Evolutionary conservation across 2,113 vertebrate genomes (phyloP).

Genomic region (Chaetorhynchus papuensis): DNA sequence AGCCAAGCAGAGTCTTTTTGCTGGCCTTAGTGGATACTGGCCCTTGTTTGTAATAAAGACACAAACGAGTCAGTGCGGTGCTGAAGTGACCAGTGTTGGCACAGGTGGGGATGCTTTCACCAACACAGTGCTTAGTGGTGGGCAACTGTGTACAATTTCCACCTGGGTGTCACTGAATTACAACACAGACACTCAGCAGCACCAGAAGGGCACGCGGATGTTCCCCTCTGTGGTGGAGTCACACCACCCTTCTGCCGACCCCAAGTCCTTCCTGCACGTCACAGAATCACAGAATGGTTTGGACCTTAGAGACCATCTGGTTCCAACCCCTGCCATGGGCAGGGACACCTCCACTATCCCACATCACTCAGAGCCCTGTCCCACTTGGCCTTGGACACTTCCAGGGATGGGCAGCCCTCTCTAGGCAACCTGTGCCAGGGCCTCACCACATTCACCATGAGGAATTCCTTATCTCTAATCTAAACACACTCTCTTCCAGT

Average conservation of each 20-base stretch:
- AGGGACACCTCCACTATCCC: not conserved
- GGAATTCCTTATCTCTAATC: not conserved
- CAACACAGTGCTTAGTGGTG: accelerated
- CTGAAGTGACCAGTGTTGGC: not conserved
- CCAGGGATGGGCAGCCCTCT: not conserved
- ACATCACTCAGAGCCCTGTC: not conserved
- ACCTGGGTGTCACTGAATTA: accelerated
- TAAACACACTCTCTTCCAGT: not conserved
- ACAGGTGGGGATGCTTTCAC: accelerated
- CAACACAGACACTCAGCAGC: not conserved
- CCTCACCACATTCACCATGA: not conserved
- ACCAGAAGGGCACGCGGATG: accelerated
- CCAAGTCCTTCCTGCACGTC: not conserved
- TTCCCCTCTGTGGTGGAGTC: not conserved
- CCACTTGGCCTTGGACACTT: not conserved
- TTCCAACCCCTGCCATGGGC: not conserved
- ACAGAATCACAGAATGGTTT: not conserved
- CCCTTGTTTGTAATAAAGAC: not conserved
- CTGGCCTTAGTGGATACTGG: not conserved
- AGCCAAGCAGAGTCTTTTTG: accelerated
- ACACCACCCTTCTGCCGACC: not conserved
- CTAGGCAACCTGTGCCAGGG: not conserved
- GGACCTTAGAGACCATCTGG: not conserved
- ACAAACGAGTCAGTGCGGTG: accelerated
- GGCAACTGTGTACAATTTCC: not conserved